Evolutionary conservation across 2,888 invertebrate genomes (phyloP), one percentile per base, ranked within the genome.

Genomic region (Stramonita haemastoma): DNA sequence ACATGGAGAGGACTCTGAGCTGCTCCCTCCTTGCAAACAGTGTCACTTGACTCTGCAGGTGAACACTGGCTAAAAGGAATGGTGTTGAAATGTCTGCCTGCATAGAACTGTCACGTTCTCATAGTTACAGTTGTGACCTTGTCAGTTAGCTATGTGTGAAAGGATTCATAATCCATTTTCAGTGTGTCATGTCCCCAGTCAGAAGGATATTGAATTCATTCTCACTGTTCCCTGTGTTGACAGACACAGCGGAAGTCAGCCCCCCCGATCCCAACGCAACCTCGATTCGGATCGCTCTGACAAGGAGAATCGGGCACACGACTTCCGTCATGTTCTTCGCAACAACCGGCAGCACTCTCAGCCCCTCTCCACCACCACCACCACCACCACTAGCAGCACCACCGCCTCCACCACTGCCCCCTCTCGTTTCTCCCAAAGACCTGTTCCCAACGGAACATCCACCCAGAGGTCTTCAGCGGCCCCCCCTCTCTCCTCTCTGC

Each of bases 281-380:
- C 90, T 90, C 15, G 92, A 92, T 26, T 91, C 91, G 1, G 91
- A 91, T 34, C 90, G 88, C n/a, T 90, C 92, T 0, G 92, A 92
- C 34, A 91, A 90, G 60, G 90, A 91, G 66, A 91, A 87, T 26
- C 73, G 86, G n/a, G 15, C 17, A 22, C 60, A 77, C 22, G 90
- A 89, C 32, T 90, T 91, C 87, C 89, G 89, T 17, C 73, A 66
- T 56, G 81, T 91, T 15, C 86, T 91, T 57, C 46, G 70, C 26
- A 87, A 87, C 46, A 87, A 66, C 56, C 87, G 89, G 17, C 88
- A 86, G 32, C 22, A 34, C 4, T 36, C 87, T 22, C 83, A 81
- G 29, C 88, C 83, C 46, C 66, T 15, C 36, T 60, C 66, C 70
- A 66, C 81, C 81, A 36, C 32, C 56, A 46, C 56, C 87, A 87